Percentiles rank a stretch among this genome's conserved stretches.
These are phyloP conservation scores for Aphelenchoides besseyi DNA, from an alignment of 1,140 invertebrate species.

Conservation along the genomic window DNA sequence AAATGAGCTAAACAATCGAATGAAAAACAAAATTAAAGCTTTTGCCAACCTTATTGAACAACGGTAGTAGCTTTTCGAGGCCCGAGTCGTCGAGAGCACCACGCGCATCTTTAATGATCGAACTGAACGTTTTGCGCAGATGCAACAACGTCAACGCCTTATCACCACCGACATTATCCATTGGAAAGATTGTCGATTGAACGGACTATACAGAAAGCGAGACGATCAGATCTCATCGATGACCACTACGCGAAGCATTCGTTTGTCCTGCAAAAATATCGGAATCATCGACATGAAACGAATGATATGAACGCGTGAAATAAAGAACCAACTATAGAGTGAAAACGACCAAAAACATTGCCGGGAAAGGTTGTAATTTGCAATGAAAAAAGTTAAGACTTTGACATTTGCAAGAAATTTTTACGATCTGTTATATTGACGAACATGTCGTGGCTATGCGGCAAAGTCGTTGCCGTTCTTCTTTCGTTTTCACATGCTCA, in stretches of 20 bases:
- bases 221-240: too few species aligned
- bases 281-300: too few species aligned
- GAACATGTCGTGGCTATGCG: not conserved
- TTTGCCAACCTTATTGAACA: conserved; percentile 98
- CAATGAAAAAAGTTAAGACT: not conserved
- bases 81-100: conserved; percentile 72
- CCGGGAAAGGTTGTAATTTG: too few species aligned
- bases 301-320: too few species aligned
- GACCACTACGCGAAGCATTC: too few species aligned
- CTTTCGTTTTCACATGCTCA: not conserved
- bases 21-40: conserved; percentile 34
- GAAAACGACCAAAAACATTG: too few species aligned
- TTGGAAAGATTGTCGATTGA: too few species aligned
- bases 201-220: too few species aligned
- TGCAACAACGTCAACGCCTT: conserved; percentile 79
- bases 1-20: conserved; percentile 75
- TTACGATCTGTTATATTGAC: not conserved
- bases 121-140: conserved; percentile 88
- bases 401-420: not conserved
- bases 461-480: not conserved
- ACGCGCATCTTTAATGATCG: conserved; percentile 63
- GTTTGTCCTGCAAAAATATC: too few species aligned
- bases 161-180: not conserved
- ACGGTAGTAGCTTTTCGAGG: conserved; percentile 92
- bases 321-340: too few species aligned